A percentile compares a stretch with the other conserved stretches of the same genome.
These are phyloP conservation scores for Sarcophaga subvicina DNA, from an alignment of 2,888 invertebrate genomes.

Conservation along the genomic window DNA sequence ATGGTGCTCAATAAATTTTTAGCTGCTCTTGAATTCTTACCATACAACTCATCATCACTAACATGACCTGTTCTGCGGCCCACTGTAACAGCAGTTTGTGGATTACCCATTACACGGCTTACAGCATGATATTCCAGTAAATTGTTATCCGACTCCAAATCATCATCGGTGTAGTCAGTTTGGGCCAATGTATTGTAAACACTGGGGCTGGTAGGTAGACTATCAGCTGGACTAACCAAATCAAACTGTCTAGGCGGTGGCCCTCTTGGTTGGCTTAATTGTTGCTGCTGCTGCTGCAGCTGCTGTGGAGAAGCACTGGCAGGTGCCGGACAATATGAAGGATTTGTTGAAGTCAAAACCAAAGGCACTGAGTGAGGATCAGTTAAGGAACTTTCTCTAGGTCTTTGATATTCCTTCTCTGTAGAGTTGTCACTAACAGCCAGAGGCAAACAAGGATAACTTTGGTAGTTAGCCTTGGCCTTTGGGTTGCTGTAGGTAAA, in stretches of 20 bases:
- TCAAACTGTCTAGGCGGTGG: slow-evolving; percentile 71
- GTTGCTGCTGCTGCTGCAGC: slow-evolving; percentile 55
- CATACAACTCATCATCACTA: slow-evolving; percentile 82
- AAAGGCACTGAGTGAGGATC: slow-evolving; percentile 80
- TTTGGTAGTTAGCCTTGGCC: slow-evolving; percentile 72
- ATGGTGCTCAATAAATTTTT: slow-evolving; percentile 84
- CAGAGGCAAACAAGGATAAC: slow-evolving; percentile 82
- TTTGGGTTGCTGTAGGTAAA: slow-evolving; percentile 76
- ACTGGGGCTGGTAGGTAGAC: slow-evolving; percentile 75
- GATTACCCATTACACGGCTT: slow-evolving; percentile 89
- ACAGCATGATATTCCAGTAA: slow-evolving; percentile 86
- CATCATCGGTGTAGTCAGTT: slow-evolving; percentile 74
- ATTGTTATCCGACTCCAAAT: slow-evolving; percentile 80
- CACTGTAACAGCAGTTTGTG: slow-evolving; percentile 87
- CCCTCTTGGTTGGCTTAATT: slow-evolving; percentile 56
- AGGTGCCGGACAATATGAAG: slow-evolving; percentile 73
- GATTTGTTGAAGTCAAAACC: slow-evolving; percentile 78
- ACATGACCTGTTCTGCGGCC: slow-evolving; percentile 77
- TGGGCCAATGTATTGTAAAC: slow-evolving; percentile 71
- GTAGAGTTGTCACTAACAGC: slow-evolving; percentile 79
- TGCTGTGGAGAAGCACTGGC: slow-evolving; percentile 22
- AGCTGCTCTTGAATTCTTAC: slow-evolving; percentile 83
- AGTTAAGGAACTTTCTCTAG: slow-evolving; percentile 76
- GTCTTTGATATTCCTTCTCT: slow-evolving; percentile 76
- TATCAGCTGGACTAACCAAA: slow-evolving; percentile 74